A percentile compares a stretch with the other conserved stretches of the same genome.
Conservation (phyloP, 1,140 invertebrate species). For the Acromyrmex heyeri region DNA sequence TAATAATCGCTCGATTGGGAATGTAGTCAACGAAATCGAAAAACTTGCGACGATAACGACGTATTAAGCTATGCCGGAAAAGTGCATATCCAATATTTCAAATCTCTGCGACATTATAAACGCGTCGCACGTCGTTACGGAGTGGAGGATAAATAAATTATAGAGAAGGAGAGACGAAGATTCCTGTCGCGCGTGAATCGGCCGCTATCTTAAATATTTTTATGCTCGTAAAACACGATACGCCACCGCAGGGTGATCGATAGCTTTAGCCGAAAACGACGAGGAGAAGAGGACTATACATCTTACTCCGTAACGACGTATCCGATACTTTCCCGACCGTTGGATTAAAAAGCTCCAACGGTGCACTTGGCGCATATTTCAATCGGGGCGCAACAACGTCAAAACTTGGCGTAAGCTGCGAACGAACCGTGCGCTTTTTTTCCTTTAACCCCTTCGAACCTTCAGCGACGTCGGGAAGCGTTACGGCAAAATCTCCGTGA, state of each 20-base stretch:
- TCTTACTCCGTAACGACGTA: slow-evolving; percentile 63
- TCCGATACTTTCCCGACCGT: slow-evolving; percentile 60
- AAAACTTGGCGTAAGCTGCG: slow-evolving; percentile 60
- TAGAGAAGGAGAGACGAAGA: background rate
- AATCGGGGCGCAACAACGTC: slow-evolving; percentile 63
- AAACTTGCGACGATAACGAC: background rate
- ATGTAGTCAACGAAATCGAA: background rate
- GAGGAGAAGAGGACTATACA: slow-evolving; percentile 57
- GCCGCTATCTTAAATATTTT: slow-evolving; percentile 59
- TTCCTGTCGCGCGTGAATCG: slow-evolving; percentile 7
- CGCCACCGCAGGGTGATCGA: slow-evolving; percentile 60
- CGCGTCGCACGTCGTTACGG: slow-evolving; percentile 9
- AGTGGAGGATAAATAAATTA: slow-evolving; percentile 42
- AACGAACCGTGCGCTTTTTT: slow-evolving; percentile 21
- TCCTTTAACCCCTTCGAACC: slow-evolving; percentile 51
- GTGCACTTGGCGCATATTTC: slow-evolving; percentile 63
- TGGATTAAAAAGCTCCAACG: slow-evolving; percentile 61
- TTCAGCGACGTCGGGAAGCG: slow-evolving; percentile 20
- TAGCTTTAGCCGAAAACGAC: slow-evolving; percentile 61
- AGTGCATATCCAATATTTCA: background rate
- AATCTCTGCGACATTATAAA: background rate
- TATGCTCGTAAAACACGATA: slow-evolving; percentile 61
- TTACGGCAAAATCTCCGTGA: slow-evolving; percentile 27
- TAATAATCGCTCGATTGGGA: slow-evolving; percentile 4
- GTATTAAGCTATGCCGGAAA: background rate